Conservation (phyloP, 2,113 vertebrate genomes). For the Oplegnathus fasciatus region DNA sequence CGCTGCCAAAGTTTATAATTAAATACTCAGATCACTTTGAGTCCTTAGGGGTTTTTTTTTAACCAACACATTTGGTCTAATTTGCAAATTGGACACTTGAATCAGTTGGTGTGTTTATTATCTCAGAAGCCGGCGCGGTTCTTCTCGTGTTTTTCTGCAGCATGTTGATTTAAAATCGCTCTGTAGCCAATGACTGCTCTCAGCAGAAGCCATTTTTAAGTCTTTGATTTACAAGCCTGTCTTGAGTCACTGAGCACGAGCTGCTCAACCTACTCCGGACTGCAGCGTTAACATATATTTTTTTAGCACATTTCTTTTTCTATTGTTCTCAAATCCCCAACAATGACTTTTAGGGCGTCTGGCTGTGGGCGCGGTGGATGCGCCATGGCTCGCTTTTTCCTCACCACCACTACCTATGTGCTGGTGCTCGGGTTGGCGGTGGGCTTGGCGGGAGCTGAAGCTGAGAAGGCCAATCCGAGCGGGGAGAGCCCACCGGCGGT, state of each 20-base stretch:
- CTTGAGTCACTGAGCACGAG: constrained; percentile 36
- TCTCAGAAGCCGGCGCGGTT: not conserved
- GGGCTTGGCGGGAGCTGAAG: constrained; percentile 42
- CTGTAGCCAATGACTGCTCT: constrained; percentile 22
- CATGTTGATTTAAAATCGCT: constrained; percentile 29
- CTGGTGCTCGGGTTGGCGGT: constrained; percentile 51
- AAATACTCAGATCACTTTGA: constrained; percentile 38
- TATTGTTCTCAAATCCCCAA: not conserved
- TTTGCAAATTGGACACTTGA: not conserved
- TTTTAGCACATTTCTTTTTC: not conserved
- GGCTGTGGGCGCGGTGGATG: constrained; percentile 38
- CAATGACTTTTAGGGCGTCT: constrained; percentile 41
- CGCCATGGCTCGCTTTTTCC: constrained; percentile 47
- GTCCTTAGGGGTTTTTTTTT: not conserved
- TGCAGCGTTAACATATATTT: not conserved
- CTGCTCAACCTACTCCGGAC: constrained; percentile 35
- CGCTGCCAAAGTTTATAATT: constrained; percentile 75
- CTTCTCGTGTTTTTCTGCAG: not conserved
- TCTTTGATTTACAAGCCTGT: constrained; percentile 47
- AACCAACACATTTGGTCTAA: not conserved
- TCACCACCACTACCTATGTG: constrained; percentile 28
- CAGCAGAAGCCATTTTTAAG: constrained; percentile 79
- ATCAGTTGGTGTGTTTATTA: too few species aligned
- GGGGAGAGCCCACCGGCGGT: constrained; percentile 33
- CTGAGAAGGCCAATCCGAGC: constrained; percentile 24